These are phyloP conservation scores for Drosophila setifemur DNA, from an alignment of 1,140 invertebrate genomes.

Conservation along the genomic window DNA sequence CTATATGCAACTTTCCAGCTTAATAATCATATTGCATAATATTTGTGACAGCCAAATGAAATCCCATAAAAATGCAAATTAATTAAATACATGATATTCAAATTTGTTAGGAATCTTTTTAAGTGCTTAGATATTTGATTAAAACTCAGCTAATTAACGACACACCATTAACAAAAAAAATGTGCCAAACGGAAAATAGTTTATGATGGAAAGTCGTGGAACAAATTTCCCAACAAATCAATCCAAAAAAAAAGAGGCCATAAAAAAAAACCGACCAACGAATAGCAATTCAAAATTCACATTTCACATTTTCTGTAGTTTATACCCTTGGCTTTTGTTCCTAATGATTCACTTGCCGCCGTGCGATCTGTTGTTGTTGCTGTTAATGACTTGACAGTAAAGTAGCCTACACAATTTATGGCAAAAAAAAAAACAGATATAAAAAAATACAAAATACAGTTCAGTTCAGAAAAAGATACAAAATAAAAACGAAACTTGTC, in stretches of 20 bases:
- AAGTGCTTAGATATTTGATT: not conserved
- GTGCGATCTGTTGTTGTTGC: constrained; percentile 41
- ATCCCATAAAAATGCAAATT: constrained; percentile 1
- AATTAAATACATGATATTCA: constrained; percentile 27
- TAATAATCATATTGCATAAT: constrained; percentile 10
- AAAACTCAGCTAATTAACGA: constrained; percentile 25
- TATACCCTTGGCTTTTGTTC: constrained; percentile 59
- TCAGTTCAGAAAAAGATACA: constrained; percentile 7
- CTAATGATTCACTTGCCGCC: constrained; percentile 66
- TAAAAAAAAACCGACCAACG: constrained; percentile 27
- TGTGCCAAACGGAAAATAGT: constrained; percentile 27
- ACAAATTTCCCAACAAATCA: constrained; percentile 40
- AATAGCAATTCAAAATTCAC: constrained; percentile 21
- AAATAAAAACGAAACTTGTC: constrained; percentile 60
- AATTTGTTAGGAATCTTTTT: not conserved
- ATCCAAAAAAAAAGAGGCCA: constrained; percentile 8
- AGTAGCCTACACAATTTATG: constrained; percentile 79
- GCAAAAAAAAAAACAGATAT: constrained; percentile 43
- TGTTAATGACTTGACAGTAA: constrained; percentile 78
- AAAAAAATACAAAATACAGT: constrained; percentile 6
- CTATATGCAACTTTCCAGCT: no score
- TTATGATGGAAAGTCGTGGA: constrained; percentile 31
- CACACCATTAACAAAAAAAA: constrained; percentile 24
- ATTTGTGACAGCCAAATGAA: not conserved
- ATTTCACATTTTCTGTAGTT: constrained; percentile 36